These are phyloP conservation scores for Sycophila texana DNA, from an alignment of 2,888 invertebrate genomes.

Conservation along the genomic window DNA sequence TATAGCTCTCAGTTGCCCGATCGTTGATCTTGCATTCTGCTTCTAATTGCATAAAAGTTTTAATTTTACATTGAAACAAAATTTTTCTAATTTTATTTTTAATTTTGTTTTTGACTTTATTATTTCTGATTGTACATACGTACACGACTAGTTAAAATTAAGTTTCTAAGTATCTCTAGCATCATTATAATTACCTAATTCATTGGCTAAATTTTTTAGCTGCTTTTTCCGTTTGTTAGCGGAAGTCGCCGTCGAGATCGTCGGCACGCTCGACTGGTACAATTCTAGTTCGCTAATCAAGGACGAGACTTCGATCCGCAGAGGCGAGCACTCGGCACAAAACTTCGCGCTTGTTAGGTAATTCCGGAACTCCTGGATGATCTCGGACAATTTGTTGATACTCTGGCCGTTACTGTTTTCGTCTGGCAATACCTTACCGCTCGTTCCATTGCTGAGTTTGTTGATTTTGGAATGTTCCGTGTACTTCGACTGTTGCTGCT, in stretches of 20 bases:
- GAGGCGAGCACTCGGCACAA: constrained; percentile 68
- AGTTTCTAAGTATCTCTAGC: neutral
- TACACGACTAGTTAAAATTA: neutral
- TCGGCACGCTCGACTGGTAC: constrained; percentile 47
- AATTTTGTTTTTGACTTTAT: neutral
- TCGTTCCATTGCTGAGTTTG: constrained; percentile 15
- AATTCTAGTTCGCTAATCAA: constrained; percentile 64
- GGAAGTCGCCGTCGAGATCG: constrained; percentile 33
- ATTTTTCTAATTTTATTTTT: neutral
- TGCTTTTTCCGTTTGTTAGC: constrained; percentile 45
- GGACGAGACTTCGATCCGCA: constrained; percentile 66
- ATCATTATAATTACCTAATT: constrained; percentile 55
- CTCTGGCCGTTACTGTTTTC: constrained; percentile 25
- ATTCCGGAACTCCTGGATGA: constrained; percentile 55
- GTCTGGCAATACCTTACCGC: neutral
- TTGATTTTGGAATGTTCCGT: constrained; percentile 39
- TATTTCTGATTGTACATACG: neutral
- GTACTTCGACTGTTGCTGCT: constrained; percentile 38
- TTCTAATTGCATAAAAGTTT: constrained; percentile 11
- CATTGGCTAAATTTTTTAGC: constrained; percentile 58
- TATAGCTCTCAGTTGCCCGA: constrained; percentile 60
- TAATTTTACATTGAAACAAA: neutral
- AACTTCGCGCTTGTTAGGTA: constrained; percentile 52
- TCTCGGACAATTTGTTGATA: constrained; percentile 50
- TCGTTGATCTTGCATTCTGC: constrained; percentile 56